phyloP scores from a whole-genome alignment of 2,888 invertebrate species.

The Ormia ochracea region DNA sequence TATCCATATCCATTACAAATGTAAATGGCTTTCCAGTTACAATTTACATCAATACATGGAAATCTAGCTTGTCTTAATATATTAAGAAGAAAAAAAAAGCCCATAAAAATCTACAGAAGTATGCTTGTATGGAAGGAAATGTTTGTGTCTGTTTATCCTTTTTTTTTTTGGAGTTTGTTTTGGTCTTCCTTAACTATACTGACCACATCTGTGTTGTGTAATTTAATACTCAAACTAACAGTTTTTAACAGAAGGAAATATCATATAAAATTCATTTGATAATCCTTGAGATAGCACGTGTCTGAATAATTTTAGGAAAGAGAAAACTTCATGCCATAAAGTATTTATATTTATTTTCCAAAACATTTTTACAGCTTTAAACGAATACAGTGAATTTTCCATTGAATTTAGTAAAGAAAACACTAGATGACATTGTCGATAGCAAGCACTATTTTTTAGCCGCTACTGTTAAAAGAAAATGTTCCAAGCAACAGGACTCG shows the following conservation, averaged over 20 bases:
- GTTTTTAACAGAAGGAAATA: conserved; percentile 22
- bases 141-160: not conserved
- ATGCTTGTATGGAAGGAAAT: not conserved
- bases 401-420: not conserved
- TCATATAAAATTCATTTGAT: conserved; percentile 57
- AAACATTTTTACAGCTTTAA: not conserved
- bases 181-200: conserved; percentile 47
- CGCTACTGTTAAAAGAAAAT: too few relatives aligned
- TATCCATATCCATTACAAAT: conserved; percentile 43
- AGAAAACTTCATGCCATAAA: conserved; percentile 4
- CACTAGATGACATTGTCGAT: too few relatives aligned
- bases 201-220: conserved; percentile 59
- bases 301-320: conserved; percentile 7
- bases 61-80: conserved; percentile 2
- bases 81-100: not conserved
- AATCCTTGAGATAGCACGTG: conserved; percentile 50
- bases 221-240: conserved; percentile 52
- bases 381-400: not conserved
- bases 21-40: conserved; percentile 30
- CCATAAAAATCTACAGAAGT: not conserved
- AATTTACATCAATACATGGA: conserved; percentile 25
- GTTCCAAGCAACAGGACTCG: too few relatives aligned
- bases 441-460: too few relatives aligned
- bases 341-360: conserved; percentile 15
- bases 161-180: not conserved